These are phyloP conservation scores for Drosophila asahinai DNA, from an alignment of 1,140 invertebrate species.

Conservation along the genomic window DNA sequence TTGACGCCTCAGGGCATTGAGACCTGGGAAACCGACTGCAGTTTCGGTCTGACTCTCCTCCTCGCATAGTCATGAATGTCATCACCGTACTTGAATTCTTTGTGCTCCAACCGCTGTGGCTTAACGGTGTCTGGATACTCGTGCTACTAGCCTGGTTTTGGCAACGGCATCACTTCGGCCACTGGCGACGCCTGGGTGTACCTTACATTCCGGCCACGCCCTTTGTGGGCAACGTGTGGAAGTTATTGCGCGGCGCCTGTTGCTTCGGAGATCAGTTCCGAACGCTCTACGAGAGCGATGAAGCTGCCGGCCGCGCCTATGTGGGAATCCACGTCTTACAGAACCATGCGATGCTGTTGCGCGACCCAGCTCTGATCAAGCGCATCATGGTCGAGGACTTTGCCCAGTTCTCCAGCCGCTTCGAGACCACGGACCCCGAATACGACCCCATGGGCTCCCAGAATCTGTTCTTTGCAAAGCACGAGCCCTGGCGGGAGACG, in stretches of 20 bases:
- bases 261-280: conserved; percentile 70
- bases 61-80: conserved; percentile 5
- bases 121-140: background rate
- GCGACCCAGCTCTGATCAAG: conserved; percentile 86
- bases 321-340: conserved; percentile 85
- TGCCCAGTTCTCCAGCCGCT: conserved; percentile 70
- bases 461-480: conserved; percentile 75
- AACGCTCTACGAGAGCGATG: conserved; percentile 42
- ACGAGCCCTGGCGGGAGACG: conserved; percentile 68
- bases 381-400: conserved; percentile 86
- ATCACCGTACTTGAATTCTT: background rate
- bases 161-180: conserved; percentile 54
- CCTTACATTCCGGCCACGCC: conserved; percentile 50
- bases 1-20: conserved; percentile 16
- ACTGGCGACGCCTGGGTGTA: conserved; percentile 55
- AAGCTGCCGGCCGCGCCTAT: conserved; percentile 47
- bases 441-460: conserved; percentile 70
- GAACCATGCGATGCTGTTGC: conserved; percentile 85
- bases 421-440: conserved; percentile 64
- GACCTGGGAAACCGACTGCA: background rate
- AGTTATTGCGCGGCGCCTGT: conserved; percentile 49
- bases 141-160: conserved; percentile 45
- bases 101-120: background rate
- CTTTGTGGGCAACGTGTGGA: conserved; percentile 73
- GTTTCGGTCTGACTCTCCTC: conserved; percentile 9